phyloP scores from a whole-genome alignment of 2,113 vertebrate genomes.

The Nyctereutes procyonoides region DNA sequence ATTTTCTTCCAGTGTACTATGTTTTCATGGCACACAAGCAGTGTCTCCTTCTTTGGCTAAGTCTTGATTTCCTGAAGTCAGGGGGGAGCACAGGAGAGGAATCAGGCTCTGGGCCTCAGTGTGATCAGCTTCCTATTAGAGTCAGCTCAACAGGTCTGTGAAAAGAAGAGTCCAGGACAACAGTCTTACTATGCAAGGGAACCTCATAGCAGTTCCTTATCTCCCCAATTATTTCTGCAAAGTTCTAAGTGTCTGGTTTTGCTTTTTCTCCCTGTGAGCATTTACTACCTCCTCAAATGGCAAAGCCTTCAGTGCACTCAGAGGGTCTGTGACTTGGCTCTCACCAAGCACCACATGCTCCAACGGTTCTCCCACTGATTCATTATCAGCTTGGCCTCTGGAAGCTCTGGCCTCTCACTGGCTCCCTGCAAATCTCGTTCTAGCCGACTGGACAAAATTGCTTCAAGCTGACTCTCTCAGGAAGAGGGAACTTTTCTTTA shows the following conservation, averaged over 20 bases:
- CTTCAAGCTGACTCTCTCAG: background rate
- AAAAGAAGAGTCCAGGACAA: background rate
- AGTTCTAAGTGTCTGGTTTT: background rate
- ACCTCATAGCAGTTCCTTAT: background rate
- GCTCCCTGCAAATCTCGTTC: background rate
- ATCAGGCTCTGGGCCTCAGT: background rate
- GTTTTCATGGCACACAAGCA: background rate
- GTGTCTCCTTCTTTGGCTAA: background rate
- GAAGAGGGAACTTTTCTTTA: background rate
- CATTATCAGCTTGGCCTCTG: background rate
- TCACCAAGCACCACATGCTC: background rate
- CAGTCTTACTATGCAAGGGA: background rate
- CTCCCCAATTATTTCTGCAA: background rate
- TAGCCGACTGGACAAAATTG: slow-evolving; percentile 6
- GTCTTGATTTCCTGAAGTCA: background rate
- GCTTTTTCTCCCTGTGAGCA: background rate
- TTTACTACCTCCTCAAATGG: background rate
- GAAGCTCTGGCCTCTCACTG: background rate
- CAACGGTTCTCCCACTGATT: background rate
- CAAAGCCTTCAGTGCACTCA: background rate
- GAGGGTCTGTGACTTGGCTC: background rate
- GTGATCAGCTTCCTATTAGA: background rate
- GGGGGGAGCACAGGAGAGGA: background rate
- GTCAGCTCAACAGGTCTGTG: background rate
- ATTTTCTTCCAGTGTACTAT: background rate